phyloP scores from a whole-genome alignment of 2,888 invertebrate species.

The Physocephala rufipes region DNA sequence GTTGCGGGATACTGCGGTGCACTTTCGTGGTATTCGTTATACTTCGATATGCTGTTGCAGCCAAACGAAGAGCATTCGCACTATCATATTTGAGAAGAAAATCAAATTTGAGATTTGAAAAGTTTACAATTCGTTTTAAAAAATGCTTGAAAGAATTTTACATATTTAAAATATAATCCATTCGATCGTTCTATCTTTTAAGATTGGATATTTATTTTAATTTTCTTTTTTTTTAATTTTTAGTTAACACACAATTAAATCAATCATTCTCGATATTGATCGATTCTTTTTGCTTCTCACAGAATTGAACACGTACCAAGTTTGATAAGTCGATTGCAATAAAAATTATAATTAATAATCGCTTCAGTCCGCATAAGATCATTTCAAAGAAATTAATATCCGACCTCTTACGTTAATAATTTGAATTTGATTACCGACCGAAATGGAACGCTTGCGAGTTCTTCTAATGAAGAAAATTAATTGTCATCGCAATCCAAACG shows the following conservation, averaged over 20 bases:
- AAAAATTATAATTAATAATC: constrained; percentile 6
- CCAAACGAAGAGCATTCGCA: constrained; percentile 54
- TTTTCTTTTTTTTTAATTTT: no score
- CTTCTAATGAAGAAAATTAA: not conserved
- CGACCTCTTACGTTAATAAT: not conserved
- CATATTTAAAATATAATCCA: no score
- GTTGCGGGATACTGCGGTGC: constrained; percentile 51
- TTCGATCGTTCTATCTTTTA: no score
- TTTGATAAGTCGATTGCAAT: constrained; percentile 20
- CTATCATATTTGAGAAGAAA: constrained; percentile 43
- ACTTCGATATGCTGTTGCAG: constrained; percentile 58
- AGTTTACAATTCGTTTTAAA: no score
- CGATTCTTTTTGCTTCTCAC: not conserved
- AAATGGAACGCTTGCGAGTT: not conserved
- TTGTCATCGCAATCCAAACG: no score
- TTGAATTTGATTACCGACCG: not conserved
- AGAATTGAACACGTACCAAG: constrained; percentile 22
- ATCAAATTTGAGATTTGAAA: not conserved
- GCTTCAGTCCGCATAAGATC: constrained; percentile 12
- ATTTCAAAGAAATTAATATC: constrained; percentile 15
- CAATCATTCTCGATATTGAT: no score
- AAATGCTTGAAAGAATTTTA: no score
- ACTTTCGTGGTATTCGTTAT: constrained; percentile 41
- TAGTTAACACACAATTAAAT: no score
- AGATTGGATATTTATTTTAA: no score